phyloP scores from a whole-genome alignment of 2,113 vertebrate genomes.

The Oryzias melastigma region DNA sequence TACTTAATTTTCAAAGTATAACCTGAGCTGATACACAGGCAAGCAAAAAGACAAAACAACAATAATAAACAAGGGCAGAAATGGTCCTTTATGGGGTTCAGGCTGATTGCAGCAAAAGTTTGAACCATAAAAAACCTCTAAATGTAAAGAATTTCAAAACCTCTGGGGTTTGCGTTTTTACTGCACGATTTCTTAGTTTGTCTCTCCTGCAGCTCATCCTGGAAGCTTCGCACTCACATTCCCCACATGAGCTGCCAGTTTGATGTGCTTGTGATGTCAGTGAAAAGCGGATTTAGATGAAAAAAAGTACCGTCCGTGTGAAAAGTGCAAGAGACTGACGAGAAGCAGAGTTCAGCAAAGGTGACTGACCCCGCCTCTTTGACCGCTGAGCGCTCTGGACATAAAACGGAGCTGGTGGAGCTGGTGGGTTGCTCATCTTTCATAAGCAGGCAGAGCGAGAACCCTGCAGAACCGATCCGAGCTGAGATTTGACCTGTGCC shows the following conservation, averaged over 20 bases:
- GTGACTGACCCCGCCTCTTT: conserved; percentile 30
- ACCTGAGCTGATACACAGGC: conserved; percentile 12
- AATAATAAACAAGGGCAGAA: conserved; percentile 18
- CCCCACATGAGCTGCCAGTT: conserved; percentile 31
- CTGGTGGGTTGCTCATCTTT: conserved; percentile 42
- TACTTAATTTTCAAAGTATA: conserved; percentile 38
- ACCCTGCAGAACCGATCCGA: conserved; percentile 43
- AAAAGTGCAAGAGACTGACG: conserved; percentile 1
- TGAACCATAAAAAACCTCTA: conserved; percentile 15
- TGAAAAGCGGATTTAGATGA: conserved; percentile 32
- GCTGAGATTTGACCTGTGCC: conserved; percentile 46
- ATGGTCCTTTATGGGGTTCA: conserved; percentile 25
- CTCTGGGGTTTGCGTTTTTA: not conserved
- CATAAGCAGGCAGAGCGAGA: conserved; percentile 36
- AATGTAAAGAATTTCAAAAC: conserved; percentile 48
- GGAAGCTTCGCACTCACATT: conserved; percentile 17
- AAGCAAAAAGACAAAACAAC: conserved; percentile 12
- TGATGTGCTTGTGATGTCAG: conserved; percentile 24
- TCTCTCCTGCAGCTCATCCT: conserved; percentile 19
- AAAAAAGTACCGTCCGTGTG: conserved; percentile 19
- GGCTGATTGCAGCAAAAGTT: conserved; percentile 21
- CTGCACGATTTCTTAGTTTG: too few relatives aligned
- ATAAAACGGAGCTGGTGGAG: conserved; percentile 6
- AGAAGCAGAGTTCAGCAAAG: conserved; percentile 26
- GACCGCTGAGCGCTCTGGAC: conserved; percentile 18